Conservation (phyloP, 1,140 invertebrate species). For the Penaeus chinensis region DNA sequence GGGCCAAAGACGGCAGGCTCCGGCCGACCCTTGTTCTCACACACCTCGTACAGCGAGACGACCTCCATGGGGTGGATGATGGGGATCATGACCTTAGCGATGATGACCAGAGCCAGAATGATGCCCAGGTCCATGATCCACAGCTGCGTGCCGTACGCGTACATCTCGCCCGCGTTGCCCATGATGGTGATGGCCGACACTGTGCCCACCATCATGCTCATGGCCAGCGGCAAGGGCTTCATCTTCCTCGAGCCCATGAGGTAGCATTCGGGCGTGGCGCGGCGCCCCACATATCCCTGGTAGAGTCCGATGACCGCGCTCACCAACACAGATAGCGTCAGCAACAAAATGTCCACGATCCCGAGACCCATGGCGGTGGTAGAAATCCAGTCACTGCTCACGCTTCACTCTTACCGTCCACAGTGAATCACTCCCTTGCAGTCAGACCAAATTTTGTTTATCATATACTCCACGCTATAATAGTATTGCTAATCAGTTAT, state of each 20-base stretch:
- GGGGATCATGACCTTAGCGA: conserved; percentile 68
- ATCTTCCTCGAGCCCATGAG: conserved; percentile 57
- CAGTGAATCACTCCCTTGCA: too few relatives aligned
- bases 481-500: too few relatives aligned
- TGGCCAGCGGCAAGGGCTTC: conserved; percentile 66
- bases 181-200: conserved; percentile 68
- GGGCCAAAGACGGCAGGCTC: too few relatives aligned
- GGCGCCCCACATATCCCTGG: conserved; percentile 46
- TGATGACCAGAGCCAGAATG: conserved; percentile 65
- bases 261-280: conserved; percentile 51
- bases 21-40: not conserved
- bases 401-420: too few relatives aligned
- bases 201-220: conserved; percentile 68
- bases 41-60: conserved; percentile 68
- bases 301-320: conserved; percentile 59
- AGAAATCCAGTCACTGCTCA: not conserved
- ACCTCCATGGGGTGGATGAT: conserved; percentile 68
- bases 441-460: too few relatives aligned
- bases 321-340: conserved; percentile 45
- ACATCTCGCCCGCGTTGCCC: conserved; percentile 65
- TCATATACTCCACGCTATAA: too few relatives aligned
- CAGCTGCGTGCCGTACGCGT: conserved; percentile 65
- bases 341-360: conserved; percentile 45
- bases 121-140: conserved; percentile 64
- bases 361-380: conserved; percentile 45